phyloP scores from a whole-genome alignment of 2,888 invertebrate species.

The Calameuta pallipes region DNA sequence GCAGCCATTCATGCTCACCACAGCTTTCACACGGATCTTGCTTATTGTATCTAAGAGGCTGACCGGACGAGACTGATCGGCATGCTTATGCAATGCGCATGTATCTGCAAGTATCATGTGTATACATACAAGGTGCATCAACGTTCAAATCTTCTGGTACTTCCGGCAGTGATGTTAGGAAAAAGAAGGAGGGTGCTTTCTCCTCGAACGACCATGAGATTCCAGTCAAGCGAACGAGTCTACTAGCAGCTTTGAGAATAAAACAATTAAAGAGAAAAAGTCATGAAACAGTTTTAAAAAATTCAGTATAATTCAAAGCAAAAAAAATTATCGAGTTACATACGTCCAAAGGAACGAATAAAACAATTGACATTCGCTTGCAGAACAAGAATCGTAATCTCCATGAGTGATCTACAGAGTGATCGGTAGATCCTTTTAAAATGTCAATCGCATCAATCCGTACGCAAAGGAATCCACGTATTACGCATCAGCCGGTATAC shows the following conservation, averaged over 20 bases:
- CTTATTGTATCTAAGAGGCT: constrained; percentile 44
- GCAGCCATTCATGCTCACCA: constrained; percentile 54
- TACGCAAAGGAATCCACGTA: background rate
- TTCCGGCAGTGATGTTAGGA: background rate
- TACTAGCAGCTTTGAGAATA: background rate
- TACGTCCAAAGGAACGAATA: background rate
- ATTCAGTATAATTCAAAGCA: background rate
- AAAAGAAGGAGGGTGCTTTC: background rate
- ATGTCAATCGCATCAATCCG: background rate
- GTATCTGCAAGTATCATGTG: background rate
- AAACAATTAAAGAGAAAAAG: background rate
- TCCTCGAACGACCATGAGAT: background rate
- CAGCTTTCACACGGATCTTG: constrained; percentile 64
- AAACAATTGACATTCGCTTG: background rate
- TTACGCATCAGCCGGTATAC: background rate
- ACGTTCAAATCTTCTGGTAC: background rate
- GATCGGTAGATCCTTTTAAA: background rate
- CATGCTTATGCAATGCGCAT: background rate
- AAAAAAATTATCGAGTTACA: background rate
- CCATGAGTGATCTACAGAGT: background rate
- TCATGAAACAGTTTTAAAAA: background rate
- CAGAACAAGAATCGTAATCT: background rate
- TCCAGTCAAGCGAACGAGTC: background rate
- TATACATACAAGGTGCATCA: background rate
- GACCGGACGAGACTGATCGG: constrained; percentile 21